Conservation (phyloP, 2,888 invertebrate genomes). For the Acrobasis repandana region DNA sequence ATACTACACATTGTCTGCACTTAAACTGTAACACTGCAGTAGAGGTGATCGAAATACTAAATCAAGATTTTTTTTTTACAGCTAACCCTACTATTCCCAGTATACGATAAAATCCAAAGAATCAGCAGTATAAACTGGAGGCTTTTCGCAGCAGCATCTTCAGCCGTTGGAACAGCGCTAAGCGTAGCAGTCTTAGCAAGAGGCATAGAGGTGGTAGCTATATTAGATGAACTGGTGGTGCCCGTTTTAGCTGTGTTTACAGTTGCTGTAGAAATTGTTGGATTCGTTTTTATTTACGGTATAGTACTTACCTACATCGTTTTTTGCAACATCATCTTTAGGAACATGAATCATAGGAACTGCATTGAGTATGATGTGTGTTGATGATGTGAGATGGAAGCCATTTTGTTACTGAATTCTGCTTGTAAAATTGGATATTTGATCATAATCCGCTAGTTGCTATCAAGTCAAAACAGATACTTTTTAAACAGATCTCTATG, state of each 20-base stretch:
- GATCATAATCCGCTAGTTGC: no score
- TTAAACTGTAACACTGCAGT: no score
- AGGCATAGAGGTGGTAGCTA: slow-evolving; percentile 58
- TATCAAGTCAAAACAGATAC: no score
- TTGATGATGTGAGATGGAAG: no score
- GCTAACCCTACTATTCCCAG: slow-evolving; percentile 69
- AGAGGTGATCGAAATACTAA: no score
- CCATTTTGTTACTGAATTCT: no score
- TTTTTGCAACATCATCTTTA: neutral
- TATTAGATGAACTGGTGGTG: slow-evolving; percentile 65
- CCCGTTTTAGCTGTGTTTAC: slow-evolving; percentile 67
- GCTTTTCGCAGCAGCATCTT: slow-evolving; percentile 64
- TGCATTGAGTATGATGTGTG: no score
- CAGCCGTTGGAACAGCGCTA: slow-evolving; percentile 67
- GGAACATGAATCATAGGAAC: neutral
- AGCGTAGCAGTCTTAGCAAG: slow-evolving; percentile 64
- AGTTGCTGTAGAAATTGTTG: slow-evolving; percentile 64
- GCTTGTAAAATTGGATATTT: no score
- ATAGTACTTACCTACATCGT: slow-evolving; percentile 23
- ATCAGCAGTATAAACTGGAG: slow-evolving; percentile 70
- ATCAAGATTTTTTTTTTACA: slow-evolving; percentile 35
- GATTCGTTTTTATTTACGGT: slow-evolving; percentile 77
- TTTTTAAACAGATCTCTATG: no score
- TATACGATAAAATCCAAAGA: slow-evolving; percentile 70
- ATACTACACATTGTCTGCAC: no score